Evolutionary conservation across 2,888 invertebrate species (phyloP).

Genomic region (Drosophila parthenogenetica): DNA sequence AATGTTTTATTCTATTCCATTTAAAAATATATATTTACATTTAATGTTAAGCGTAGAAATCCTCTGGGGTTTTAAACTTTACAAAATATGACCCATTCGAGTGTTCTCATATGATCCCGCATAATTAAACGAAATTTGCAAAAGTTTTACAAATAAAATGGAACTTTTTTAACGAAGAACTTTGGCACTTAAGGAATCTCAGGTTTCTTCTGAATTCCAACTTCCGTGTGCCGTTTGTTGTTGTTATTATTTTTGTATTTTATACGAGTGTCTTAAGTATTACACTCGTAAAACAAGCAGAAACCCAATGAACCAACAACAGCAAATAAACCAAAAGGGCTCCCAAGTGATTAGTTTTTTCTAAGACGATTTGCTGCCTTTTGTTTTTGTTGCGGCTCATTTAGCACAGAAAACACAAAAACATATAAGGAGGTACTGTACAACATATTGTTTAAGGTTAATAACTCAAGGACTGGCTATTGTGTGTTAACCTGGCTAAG

Average conservation of each 20-base stretch:
- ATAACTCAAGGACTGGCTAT: constrained; percentile 65
- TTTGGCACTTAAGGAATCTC: constrained; percentile 25
- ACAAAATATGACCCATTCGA: not conserved
- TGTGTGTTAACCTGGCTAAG: constrained; percentile 17
- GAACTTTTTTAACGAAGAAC: constrained; percentile 5
- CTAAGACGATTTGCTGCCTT: constrained; percentile 48
- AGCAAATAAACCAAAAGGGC: constrained; percentile 52
- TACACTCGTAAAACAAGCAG: constrained; percentile 26
- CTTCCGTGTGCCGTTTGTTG: constrained; percentile 17
- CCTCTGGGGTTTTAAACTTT: not conserved
- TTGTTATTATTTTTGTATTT: constrained; percentile 4
- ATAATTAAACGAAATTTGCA: constrained; percentile 40
- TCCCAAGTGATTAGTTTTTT: constrained; percentile 59
- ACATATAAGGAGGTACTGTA: constrained; percentile 18
- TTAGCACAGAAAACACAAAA: constrained; percentile 38
- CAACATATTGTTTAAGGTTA: constrained; percentile 58
- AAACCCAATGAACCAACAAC: constrained; percentile 38
- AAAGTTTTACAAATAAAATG: constrained; percentile 32
- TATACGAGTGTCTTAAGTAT: constrained; percentile 26
- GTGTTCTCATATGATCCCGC: constrained; percentile 12
- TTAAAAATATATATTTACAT: no score
- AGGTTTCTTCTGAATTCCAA: not conserved
- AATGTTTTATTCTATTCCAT: no score
- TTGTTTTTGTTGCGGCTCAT: constrained; percentile 61
- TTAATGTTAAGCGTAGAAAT: no score